Conservation (phyloP, 37 sponge, comb jelly and placozoan genomes). For the Dysidea cf. avara region DNA sequence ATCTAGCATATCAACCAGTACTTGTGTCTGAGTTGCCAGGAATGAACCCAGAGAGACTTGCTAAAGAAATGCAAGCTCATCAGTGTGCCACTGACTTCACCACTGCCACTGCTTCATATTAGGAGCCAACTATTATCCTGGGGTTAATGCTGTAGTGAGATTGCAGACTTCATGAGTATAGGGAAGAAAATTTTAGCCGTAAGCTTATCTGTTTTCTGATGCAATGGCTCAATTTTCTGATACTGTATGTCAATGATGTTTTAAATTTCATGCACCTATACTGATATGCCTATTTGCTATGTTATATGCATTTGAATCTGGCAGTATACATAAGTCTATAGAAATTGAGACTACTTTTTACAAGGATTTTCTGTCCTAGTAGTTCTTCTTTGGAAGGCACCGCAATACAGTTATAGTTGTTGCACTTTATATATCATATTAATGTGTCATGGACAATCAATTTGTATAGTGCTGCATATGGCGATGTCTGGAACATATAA, state of each 20-base stretch:
- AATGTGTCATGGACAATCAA: conserved; percentile 39
- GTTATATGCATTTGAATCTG: no score
- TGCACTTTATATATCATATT: no score
- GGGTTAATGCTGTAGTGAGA: conserved; percentile 71
- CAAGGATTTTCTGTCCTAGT: no score
- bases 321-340: no score
- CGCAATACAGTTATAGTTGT: no score
- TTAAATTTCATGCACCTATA: no score
- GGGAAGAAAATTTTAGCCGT: conserved; percentile 83
- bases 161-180: conserved; percentile 86
- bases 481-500: conserved; percentile 93
- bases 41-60: conserved; percentile 76
- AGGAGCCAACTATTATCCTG: conserved; percentile 96
- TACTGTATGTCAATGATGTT: no score
- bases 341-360: no score
- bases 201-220: conserved; percentile 89
- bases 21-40: conserved; percentile 95
- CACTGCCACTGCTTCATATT: conserved; percentile 93
- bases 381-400: no score
- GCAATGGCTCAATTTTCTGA: conserved; percentile 96
- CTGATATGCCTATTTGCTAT: no score
- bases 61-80: conserved; percentile 78
- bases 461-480: neutral
- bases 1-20: no score
- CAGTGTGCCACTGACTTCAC: no score